Conservation (phyloP, 2,797 vertebrate genomes). For the Pipistrellus pygmaeus region DNA sequence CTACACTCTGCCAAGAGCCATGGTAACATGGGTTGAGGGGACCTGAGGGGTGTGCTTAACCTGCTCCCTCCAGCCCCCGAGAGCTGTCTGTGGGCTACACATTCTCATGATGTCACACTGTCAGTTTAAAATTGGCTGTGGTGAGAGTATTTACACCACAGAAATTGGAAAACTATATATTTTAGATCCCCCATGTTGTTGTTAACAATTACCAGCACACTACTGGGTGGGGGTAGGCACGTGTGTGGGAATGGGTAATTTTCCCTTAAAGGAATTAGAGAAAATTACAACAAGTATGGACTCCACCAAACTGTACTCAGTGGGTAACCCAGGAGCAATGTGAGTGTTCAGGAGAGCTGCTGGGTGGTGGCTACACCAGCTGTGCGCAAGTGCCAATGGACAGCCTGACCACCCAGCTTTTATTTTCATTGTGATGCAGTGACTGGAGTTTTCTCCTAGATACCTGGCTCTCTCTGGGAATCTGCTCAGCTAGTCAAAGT, state of each 20-base stretch:
- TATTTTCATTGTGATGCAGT: not conserved
- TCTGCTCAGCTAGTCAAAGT: conserved; percentile 2
- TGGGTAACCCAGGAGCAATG: not conserved
- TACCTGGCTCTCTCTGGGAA: not conserved
- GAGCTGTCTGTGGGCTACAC: not conserved
- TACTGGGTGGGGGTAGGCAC: not conserved
- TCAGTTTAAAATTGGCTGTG: not conserved
- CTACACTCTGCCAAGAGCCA: not conserved
- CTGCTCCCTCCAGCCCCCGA: not conserved
- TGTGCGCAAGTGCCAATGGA: not conserved
- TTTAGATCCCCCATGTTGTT: not conserved
- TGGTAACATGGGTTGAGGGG: not conserved
- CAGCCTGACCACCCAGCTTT: not conserved
- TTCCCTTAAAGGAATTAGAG: not conserved
- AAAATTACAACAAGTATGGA: too few relatives aligned
- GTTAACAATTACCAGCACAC: not conserved
- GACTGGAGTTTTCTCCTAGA: not conserved
- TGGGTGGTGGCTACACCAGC: not conserved
- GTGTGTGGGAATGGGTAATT: too few relatives aligned
- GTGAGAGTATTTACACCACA: not conserved
- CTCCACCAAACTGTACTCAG: not conserved
- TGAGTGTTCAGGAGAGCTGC: not conserved
- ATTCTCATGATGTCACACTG: not conserved
- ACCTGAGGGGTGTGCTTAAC: accelerated
- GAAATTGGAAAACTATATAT: not conserved